These are phyloP conservation scores for Anneissia japonica DNA, from an alignment of 35 echinoderm and acorn worm genomes.

Conservation along the genomic window DNA sequence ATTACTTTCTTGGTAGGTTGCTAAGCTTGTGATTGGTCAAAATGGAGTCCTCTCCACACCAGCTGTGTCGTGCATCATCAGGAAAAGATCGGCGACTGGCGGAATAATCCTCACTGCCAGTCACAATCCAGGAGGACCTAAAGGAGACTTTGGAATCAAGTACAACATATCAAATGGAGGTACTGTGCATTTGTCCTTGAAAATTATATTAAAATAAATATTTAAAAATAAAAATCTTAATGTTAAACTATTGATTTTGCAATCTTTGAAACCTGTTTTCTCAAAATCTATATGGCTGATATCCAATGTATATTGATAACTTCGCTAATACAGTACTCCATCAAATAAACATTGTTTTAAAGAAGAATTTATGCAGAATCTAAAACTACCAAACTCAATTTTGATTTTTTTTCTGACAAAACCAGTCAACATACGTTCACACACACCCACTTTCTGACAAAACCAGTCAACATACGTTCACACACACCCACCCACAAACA, in stretches of 20 bases:
- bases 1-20: constrained; percentile 29
- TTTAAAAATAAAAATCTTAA: not conserved
- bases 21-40: constrained; percentile 87
- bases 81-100: constrained; percentile 78
- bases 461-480: no score
- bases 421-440: no score
- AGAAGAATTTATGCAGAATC: no score
- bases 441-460: no score
- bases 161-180: constrained; percentile 98
- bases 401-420: no score
- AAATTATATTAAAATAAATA: not conserved
- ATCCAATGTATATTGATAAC: no score
- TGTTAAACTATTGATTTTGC: not conserved
- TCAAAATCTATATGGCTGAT: no score
- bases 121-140: constrained; percentile 90
- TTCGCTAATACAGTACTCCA: no score
- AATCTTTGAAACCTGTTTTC: not conserved
- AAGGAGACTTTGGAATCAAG: constrained; percentile 99
- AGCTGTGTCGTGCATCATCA: constrained; percentile 84
- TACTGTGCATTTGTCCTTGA: not conserved
- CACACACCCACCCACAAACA: no score
- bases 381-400: no score
- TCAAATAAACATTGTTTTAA: no score
- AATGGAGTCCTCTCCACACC: constrained; percentile 93
- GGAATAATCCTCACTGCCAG: constrained; percentile 95